Conservation (phyloP, 2,888 invertebrate species). For the Parascotia fuliginaria region DNA sequence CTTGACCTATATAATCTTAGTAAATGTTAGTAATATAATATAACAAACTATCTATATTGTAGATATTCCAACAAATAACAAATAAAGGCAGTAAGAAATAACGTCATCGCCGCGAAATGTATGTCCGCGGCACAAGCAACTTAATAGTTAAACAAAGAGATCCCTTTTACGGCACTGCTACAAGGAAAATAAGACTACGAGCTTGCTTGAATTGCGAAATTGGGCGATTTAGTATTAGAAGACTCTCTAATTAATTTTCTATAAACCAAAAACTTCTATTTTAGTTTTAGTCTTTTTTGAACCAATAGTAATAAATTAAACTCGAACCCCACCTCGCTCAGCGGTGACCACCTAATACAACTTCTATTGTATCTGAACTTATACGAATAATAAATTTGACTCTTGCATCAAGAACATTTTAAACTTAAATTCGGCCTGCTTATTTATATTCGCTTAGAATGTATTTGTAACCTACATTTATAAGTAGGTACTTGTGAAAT, state of each 20-base stretch:
- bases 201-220: conserved; percentile 24
- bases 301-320: too few relatives aligned
- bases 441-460: too few relatives aligned
- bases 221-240: conserved; percentile 4
- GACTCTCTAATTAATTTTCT: not conserved
- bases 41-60: conserved; percentile 27
- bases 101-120: conserved; percentile 22
- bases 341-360: too few relatives aligned
- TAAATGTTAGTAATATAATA: too few relatives aligned
- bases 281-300: too few relatives aligned
- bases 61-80: conserved; percentile 18
- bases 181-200: conserved; percentile 30
- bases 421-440: too few relatives aligned
- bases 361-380: too few relatives aligned
- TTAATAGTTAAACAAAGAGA: conserved; percentile 44
- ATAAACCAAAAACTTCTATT: not conserved
- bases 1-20: conserved; percentile 30
- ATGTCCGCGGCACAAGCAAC: conserved; percentile 20
- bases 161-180: conserved; percentile 9
- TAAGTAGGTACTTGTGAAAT: too few relatives aligned
- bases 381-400: too few relatives aligned
- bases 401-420: too few relatives aligned
- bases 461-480: too few relatives aligned
- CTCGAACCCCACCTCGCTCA: too few relatives aligned
- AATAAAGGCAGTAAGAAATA: conserved; percentile 13